Evolutionary conservation across 2,113 vertebrate species (phyloP).

Genomic region (Ceyx cyanopectus): DNA sequence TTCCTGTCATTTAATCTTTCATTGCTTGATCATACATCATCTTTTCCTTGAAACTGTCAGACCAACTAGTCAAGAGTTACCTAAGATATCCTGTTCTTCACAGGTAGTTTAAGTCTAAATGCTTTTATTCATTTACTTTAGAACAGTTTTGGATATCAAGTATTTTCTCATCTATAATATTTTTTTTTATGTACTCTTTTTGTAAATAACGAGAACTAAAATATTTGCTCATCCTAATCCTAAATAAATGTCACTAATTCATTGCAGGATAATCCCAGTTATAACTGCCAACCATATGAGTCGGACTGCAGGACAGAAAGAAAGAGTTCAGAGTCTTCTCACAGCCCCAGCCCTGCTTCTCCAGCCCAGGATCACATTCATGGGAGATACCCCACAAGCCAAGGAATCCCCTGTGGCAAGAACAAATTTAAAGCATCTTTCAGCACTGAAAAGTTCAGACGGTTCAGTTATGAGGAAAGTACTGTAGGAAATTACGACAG

Average conservation of each 20-base stretch:
- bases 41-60: not conserved
- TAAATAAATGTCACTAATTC: not conserved
- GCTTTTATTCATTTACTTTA: not conserved
- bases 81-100: not conserved
- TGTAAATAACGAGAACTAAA: not conserved
- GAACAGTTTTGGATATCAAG: not conserved
- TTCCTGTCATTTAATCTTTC: slow-evolving; percentile 39
- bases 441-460: slow-evolving; percentile 73
- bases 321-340: slow-evolving; percentile 75
- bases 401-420: slow-evolving; percentile 24
- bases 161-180: not conserved
- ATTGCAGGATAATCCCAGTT: slow-evolving; percentile 72
- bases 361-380: slow-evolving; percentile 72
- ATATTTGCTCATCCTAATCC: not conserved
- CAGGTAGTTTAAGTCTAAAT: not conserved
- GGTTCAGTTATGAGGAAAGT: slow-evolving; percentile 81
- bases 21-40: not conserved
- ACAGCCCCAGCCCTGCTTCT: slow-evolving; percentile 77
- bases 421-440: slow-evolving; percentile 69
- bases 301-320: slow-evolving; percentile 68
- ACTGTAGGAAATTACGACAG: slow-evolving; percentile 38
- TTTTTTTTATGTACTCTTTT: not conserved
- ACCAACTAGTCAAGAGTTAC: not conserved
- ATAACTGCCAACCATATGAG: slow-evolving; percentile 72
- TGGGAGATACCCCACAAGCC: slow-evolving; percentile 49